Evolutionary conservation across 92 coral and sea anemone species (phyloP).

Genomic region (Umimayanthus chanpuru): DNA sequence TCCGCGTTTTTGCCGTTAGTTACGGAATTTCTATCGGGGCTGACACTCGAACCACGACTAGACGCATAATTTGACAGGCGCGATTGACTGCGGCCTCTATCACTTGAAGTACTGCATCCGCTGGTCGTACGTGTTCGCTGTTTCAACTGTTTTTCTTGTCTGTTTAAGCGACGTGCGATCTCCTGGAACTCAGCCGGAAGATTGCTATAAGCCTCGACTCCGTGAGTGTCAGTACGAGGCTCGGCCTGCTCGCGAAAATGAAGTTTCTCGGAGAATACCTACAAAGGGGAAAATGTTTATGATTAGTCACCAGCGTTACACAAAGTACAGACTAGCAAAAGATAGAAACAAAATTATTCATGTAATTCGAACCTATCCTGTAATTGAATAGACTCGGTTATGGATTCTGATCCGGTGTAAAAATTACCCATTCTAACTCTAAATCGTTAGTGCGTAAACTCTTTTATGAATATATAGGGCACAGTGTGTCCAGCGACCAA

Average conservation of each 20-base stretch:
- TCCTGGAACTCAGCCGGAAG: conserved; percentile 95
- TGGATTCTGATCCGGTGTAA: background rate
- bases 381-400: background rate
- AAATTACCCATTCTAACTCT: too few relatives aligned
- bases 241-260: conserved; percentile 65
- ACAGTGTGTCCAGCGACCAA: too few relatives aligned
- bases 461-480: too few relatives aligned
- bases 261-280: conserved; percentile 56
- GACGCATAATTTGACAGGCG: conserved; percentile 73
- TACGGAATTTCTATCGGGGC: conserved; percentile 63
- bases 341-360: background rate
- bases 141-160: conserved; percentile 75
- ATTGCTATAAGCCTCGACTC: conserved; percentile 82
- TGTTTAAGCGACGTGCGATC: conserved; percentile 92
- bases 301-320: background rate
- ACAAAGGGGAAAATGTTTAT: background rate
- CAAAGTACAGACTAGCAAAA: background rate
- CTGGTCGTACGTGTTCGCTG: conserved; percentile 45
- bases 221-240: conserved; percentile 84
- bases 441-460: too few relatives aligned
- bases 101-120: conserved; percentile 65
- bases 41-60: conserved; percentile 71
- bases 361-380: background rate
- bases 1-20: conserved; percentile 49
- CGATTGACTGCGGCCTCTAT: conserved; percentile 68